These are phyloP conservation scores for Plagodis dolabraria DNA, from an alignment of 2,888 invertebrate genomes.

Conservation along the genomic window DNA sequence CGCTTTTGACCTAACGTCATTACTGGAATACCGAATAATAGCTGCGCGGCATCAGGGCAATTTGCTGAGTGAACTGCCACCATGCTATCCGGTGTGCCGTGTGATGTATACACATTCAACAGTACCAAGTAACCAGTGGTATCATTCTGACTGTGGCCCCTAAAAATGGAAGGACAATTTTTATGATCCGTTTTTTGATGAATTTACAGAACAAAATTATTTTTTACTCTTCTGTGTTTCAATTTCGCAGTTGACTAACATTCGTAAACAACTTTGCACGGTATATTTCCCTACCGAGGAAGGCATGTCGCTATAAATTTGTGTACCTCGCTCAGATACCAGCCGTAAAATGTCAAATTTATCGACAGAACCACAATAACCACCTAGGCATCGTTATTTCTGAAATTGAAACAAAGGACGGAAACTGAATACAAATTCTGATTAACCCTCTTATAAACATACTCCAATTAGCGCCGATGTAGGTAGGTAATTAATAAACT, in stretches of 20 bases:
- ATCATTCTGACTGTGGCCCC: no score
- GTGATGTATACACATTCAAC: not conserved
- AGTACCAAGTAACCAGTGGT: no score
- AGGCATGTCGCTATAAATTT: constrained; percentile 57
- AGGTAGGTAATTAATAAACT: constrained; percentile 37
- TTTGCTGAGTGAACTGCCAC: not conserved
- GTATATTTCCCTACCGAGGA: constrained; percentile 54
- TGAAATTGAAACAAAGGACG: constrained; percentile 27
- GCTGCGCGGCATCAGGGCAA: not conserved
- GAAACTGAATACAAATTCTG: constrained; percentile 20
- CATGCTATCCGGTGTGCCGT: not conserved
- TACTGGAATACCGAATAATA: not conserved
- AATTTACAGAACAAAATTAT: not conserved
- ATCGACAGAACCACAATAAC: constrained; percentile 50
- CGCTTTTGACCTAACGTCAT: constrained; percentile 1
- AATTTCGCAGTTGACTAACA: constrained; percentile 47
- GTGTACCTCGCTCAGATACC: constrained; percentile 48
- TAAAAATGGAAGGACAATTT: constrained; percentile 8
- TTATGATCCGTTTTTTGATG: constrained; percentile 3
- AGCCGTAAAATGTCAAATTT: constrained; percentile 60
- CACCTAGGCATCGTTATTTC: constrained; percentile 37
- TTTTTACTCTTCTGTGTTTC: constrained; percentile 35
- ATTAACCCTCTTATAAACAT: constrained; percentile 26
- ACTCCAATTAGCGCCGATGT: constrained; percentile 34
- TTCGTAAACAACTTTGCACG: constrained; percentile 57